Evolutionary conservation across 2,113 vertebrate genomes (phyloP), one percentile per base, ranked within the genome.

Genomic region (Rousettus leschenaultii): DNA sequence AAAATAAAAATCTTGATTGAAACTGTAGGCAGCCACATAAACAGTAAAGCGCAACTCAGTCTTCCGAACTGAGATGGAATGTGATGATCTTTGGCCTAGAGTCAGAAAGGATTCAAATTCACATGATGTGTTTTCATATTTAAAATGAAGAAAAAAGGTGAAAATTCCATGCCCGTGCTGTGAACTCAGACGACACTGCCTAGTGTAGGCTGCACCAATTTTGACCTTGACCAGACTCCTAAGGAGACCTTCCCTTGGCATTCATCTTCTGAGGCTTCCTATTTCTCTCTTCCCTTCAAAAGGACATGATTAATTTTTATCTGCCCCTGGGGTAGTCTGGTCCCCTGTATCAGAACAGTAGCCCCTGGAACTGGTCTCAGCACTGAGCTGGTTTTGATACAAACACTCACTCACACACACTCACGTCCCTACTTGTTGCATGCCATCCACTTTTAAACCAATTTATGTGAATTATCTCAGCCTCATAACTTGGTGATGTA

Each of bases 1-100:
- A 82, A 87, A 95, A 33, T 13, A 40, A 91, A 59, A 73, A n/a
- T 92, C 84, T 57, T 77, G 79, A 92, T 28, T 40, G 83, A 94
- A 89, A 96, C 28, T 18, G n/a, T 2, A 94, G 73, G 75, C 89
- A 28, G 33, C 82, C 91, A 87, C 61, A 28, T 30, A 65, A 77
- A 89, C 74, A 89, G 21, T 16, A 38, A 83, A 21, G 80, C 53
- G 68, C 24, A 30, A 30, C 71, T 86, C 18, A 13, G 5, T 43
- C 26, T 82, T 71, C 55, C 3, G 16, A 65, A 83, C 1, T 5
- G 9, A 9, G 19, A 48, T 6, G 53, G 71, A 86, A 63, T 7
- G 12, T 45, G 40, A 86, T 28, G 28, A 16, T 63, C 77, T 77
- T 75, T 7, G 28, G 45, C 59, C 63, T 5, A 45, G 86, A 77